Percentiles rank a stretch among this genome's conserved stretches.
These are phyloP conservation scores for Podotricha telesiphe DNA, from an alignment of 2,888 invertebrate genomes.

Conservation along the genomic window DNA sequence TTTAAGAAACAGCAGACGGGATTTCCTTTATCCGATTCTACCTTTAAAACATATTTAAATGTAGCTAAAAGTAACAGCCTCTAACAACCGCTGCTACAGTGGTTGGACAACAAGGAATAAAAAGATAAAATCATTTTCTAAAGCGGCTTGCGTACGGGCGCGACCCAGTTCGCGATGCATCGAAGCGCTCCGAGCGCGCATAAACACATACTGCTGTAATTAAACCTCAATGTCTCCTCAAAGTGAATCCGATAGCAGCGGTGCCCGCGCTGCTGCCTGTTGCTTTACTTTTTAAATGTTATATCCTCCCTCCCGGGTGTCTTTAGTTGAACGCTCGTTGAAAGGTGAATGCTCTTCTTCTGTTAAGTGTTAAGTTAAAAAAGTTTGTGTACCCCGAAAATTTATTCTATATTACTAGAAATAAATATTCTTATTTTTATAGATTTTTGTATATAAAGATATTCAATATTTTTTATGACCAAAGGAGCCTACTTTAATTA, in stretches of 20 bases:
- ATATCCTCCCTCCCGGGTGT: slow-evolving; percentile 10
- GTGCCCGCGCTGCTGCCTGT: slow-evolving; percentile 27
- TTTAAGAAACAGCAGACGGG: slow-evolving; percentile 31
- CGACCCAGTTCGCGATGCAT: slow-evolving; percentile 63
- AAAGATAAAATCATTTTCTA: slow-evolving; percentile 57
- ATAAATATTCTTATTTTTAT: no score
- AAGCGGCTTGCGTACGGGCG: slow-evolving; percentile 63
- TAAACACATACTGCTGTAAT: slow-evolving; percentile 42
- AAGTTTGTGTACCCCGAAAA: neutral
- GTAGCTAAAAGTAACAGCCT: neutral
- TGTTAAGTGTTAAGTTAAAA: neutral
- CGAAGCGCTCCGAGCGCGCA: slow-evolving; percentile 34
- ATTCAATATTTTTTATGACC: neutral
- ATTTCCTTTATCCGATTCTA: slow-evolving; percentile 39
- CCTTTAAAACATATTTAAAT: slow-evolving; percentile 15
- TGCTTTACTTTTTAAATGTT: slow-evolving; percentile 30
- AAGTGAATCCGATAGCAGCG: slow-evolving; percentile 38
- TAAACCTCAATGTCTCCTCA: slow-evolving; percentile 42
- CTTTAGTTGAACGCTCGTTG: slow-evolving; percentile 19
- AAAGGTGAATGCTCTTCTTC: slow-evolving; percentile 5
- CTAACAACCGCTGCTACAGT: slow-evolving; percentile 13
- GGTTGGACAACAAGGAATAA: slow-evolving; percentile 46
- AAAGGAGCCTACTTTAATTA: neutral
- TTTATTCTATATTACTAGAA: no score
- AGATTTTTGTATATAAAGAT: no score